Evolutionary conservation across 1,140 invertebrate genomes (phyloP), one percentile per base, ranked within the genome.

Genomic region (Nasonia vitripennis): DNA sequence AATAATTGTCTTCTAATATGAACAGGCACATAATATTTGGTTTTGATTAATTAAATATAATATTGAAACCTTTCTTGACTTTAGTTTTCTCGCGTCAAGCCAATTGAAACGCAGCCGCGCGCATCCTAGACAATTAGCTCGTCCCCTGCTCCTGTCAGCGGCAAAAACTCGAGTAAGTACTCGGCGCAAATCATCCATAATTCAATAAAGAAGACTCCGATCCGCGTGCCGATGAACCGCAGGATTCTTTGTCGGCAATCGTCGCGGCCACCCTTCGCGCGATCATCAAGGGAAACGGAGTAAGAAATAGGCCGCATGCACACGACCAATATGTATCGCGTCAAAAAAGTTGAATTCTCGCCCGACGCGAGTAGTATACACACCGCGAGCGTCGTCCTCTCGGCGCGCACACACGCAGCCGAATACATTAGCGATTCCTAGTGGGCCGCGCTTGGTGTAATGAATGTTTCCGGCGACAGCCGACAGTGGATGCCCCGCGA

Each of bases 401-500:
- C 55, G 1, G 41, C 83, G 68, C 74, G 84, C 86, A 85, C 71
- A 37, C 34, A 5, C 34, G 34, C 75, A n/a, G 86, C 82, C 87
- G 89, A 90, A 90, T 90, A 89, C 89, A 91, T 91, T 91, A 91
- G 89, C 88, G 89, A 92, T 91, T 91, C 89, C 87, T 89, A 89
- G 89, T 87, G 89, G 89, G 88, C 87, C 88, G 88, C 88, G 87
- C 88, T 86, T 86, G 89, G 78, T 81, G 88, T 91, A 92, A 92
- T 91, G 91, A 91, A 91, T 91, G 91, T 92, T 91, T 92, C 91
- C 91, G 90, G 90, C 90, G 90, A 91, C 90, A 90, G 88, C 86
- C 89, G 89, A 91, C 88, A 88, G 87, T 87, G 88, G 87, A 86
- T 90, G 89, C 88, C 86, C 89, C 87, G 90, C 89, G 91, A 91